Base-by-base conservation (phyloP, 2,113 vertebrate species). In the Cervus canadensis region DNA sequence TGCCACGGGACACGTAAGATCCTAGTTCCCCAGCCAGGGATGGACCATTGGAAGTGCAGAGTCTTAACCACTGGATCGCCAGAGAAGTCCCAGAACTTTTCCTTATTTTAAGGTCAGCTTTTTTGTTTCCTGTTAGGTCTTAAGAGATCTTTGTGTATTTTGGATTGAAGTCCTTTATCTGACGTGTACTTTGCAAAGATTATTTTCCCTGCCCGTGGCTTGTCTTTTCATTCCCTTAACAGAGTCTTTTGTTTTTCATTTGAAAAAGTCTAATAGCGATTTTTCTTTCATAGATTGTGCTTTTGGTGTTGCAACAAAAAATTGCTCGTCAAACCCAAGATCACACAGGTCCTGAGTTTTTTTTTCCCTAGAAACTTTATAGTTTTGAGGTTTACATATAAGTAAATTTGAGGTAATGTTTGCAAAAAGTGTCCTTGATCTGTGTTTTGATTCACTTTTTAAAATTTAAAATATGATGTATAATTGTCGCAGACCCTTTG, bases 401-500 rank as follows among this genome's bases (percentile, higher is more conserved):
- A 45, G 71, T 30, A 45, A 25, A 16, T 64, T 67, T 36, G 79
- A 67, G n/a, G 23, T 33, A 5, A 40, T 11, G 78, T 76, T 60
- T 82, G 40, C 48, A 3, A 67, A 57, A 40, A 50, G 28, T 0
- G 15, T 82, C 40, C 17, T 25, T 8, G 21, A 26, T 13, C 50
- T 54, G 5, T 62, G 56, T 43, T 81, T 40, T 12, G 14, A 40
- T 14, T 48, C 60, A 57, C 28, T 82, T 43, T 10, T 4, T 1
- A 60, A 78, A 52, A 11, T 5, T 21, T n/a, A 54, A 25, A 13
- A 1, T 14, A 3, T 12, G 30, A 26, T 5, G 43, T 30, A 45
- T 43, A 11, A 0, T 5, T 3, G 3, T 17, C 7, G 3, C n/a
- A 19, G 64, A 43, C 9, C 30, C 0, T 2, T 36, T 54, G 17